Evolutionary conservation across 2,888 invertebrate genomes (phyloP), one percentile per base, ranked within the genome.

Genomic region (Limenitis camilla): DNA sequence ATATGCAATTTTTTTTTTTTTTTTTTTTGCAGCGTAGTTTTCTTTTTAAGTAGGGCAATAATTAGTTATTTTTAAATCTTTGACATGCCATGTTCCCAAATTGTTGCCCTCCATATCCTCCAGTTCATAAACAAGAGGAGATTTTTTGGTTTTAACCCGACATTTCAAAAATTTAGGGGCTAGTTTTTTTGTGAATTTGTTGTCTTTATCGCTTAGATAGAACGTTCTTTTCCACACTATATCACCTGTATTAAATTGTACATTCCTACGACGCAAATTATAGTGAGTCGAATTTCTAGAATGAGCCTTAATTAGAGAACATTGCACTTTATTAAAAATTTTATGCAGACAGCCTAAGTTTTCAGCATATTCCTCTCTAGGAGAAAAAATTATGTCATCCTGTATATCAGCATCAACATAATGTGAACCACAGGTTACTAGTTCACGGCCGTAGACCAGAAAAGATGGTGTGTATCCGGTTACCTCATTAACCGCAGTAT

Each of bases 401-500:
- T 11, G 27, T 9, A 6, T 40, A 28, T 40, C 40, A 27, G 11
- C 30, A 10, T 62, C 54, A 6, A 35, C 8, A 36, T 56, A 53
- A 29, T 52, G 49, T 8, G 52, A 47, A 9, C 44, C 58, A 40
- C 53, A 51, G 1, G 42, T 9, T 6, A 64, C 60, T 1, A 60
- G 39, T 44, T 64, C 61, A 5, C 60, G 40, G 5, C 59, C 61
- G 39, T 41, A 44, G 5, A 61, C 60, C 2, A 64, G 28, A 27
- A 61, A 62, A 0, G 51, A 31, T 2, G 62, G 61, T 1, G 61
- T 61, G 32, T 33, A 62, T 9, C 58, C 55, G 0, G 64, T 66
- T 0, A 43, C 41, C 19, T 66, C 63, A 47, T 60, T 64, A 0
- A 61, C 62, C 0, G 62, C 56, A 6, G 10, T 61, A 45, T 64